Evolutionary conservation across 2,113 vertebrate species (phyloP).

Genomic region (Brienomyrus brachyistius): DNA sequence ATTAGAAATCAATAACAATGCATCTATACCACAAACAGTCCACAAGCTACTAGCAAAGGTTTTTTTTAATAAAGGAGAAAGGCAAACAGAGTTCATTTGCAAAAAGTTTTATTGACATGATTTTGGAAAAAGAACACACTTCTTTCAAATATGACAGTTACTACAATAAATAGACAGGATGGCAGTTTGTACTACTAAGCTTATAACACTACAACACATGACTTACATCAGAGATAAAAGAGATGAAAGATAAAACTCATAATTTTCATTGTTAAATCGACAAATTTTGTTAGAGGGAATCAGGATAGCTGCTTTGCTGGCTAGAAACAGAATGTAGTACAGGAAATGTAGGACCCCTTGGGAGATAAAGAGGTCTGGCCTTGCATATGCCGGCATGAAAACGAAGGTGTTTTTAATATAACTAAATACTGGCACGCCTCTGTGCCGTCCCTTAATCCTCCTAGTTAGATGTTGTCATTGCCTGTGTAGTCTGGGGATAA

Average conservation of each 20-base stretch:
- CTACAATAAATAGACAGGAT: not conserved
- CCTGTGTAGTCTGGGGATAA: conserved; percentile 19
- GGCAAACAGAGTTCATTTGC: not conserved
- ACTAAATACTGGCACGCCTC: not conserved
- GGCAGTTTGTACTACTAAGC: not conserved
- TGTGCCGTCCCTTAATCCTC: conserved; percentile 12
- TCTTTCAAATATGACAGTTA: not conserved
- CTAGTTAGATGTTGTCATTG: conserved; percentile 18
- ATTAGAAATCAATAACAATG: conserved; percentile 15
- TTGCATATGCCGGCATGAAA: conserved; percentile 18
- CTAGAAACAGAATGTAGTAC: not conserved
- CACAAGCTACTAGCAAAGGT: not conserved
- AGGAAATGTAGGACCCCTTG: conserved; percentile 13
- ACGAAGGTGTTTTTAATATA: not conserved
- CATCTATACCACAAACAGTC: not conserved
- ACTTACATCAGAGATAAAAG: not conserved
- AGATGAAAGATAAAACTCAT: not conserved
- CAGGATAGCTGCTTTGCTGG: not conserved
- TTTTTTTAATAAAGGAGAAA: not conserved
- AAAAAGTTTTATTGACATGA: conserved; percentile 11
- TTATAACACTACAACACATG: not conserved
- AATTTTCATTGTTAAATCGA: not conserved
- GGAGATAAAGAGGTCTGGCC: conserved; percentile 9
- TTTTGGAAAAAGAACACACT: not conserved
- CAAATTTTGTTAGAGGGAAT: not conserved